phyloP scores from a whole-genome alignment of 2,113 vertebrate species.

The Abramis brama region DNA sequence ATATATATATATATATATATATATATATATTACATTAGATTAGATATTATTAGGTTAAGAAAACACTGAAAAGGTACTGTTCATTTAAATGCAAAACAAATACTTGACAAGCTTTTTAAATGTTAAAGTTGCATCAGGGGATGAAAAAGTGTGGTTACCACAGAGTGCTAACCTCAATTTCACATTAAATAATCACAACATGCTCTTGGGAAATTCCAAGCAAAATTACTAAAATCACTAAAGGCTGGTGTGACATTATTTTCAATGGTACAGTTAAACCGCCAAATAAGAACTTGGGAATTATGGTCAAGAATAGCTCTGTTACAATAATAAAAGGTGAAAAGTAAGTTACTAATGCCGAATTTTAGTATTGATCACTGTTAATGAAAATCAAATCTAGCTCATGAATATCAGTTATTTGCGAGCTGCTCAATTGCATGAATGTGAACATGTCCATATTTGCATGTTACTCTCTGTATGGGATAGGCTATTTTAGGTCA shows the following conservation, averaged over 20 bases:
- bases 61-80: neutral
- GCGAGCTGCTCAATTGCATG: neutral
- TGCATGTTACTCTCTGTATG: neutral
- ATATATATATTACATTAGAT: neutral
- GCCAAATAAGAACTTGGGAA: neutral
- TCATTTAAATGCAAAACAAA: neutral
- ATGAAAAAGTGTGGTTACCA: slow-evolving; percentile 36
- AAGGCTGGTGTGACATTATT: neutral
- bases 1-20: too few species aligned
- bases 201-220: slow-evolving; percentile 2
- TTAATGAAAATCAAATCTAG: neutral
- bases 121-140: neutral
- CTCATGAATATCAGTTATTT: neutral
- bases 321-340: neutral
- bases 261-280: neutral
- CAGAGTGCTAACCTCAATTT: slow-evolving; percentile 13
- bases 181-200: slow-evolving; percentile 8
- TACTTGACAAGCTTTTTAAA: neutral
- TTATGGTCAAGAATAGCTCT: neutral
- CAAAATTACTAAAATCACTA: slow-evolving; percentile 17
- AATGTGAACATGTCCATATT: neutral
- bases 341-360: neutral
- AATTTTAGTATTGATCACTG: neutral
- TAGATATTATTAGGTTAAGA: neutral
- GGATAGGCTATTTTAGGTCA: neutral